These are phyloP conservation scores for Aurelia coerulea DNA, from an alignment of 30 jellyfish, hydroid and myxozoan species.

Conservation along the genomic window DNA sequence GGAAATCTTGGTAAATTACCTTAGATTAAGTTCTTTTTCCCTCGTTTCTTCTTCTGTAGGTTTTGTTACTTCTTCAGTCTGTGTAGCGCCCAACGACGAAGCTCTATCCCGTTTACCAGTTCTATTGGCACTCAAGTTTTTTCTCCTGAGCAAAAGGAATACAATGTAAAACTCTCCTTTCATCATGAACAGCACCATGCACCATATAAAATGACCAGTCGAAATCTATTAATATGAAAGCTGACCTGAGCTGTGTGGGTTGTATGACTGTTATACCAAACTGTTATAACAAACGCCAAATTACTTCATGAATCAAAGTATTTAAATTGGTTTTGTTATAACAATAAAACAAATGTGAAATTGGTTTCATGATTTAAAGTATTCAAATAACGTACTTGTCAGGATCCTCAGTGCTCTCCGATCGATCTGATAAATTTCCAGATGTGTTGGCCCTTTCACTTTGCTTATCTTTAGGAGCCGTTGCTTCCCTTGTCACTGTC, in stretches of 20 bases:
- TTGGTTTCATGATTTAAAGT: no score
- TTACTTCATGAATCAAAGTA: no score
- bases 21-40: conserved; percentile 57
- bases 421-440: conserved; percentile 66
- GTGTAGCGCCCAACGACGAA: conserved; percentile 37
- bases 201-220: no score
- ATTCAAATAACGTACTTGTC: conserved; percentile 59
- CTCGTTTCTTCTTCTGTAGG: conserved; percentile 60
- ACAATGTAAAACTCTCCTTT: no score
- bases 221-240: no score
- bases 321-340: no score
- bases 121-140: conserved; percentile 31
- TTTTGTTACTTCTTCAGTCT: conserved; percentile 41
- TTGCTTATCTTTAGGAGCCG: conserved; percentile 57
- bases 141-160: conserved; percentile 22
- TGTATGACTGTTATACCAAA: no score
- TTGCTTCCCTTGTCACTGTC: conserved; percentile 70
- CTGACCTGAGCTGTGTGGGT: no score
- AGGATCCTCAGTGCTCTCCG: conserved; percentile 85
- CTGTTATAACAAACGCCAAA: no score
- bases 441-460: conserved; percentile 53
- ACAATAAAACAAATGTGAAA: no score
- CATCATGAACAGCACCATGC: no score
- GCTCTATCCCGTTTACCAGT: conserved; percentile 49
- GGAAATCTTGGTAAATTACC: conserved; percentile 14